Conservation (phyloP, 2,113 vertebrate genomes). For the Hystrix cristata region DNA sequence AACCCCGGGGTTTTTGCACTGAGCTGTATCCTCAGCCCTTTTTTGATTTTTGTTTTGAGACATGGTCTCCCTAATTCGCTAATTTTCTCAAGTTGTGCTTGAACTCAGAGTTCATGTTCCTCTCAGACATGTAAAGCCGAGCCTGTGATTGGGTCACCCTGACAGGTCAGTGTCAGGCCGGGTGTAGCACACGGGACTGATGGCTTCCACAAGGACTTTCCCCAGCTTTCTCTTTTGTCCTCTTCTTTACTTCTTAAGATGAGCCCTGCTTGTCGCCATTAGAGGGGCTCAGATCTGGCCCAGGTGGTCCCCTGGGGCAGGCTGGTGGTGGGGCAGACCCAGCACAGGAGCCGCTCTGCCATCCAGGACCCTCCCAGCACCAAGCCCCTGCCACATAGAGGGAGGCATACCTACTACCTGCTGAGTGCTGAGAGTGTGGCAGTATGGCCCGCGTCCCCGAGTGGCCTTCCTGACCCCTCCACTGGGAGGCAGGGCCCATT, state of each 20-base stretch:
- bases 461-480: background rate
- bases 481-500: accelerated
- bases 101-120: background rate
- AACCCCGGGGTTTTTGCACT: background rate
- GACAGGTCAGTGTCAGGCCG: background rate
- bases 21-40: background rate
- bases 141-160: background rate
- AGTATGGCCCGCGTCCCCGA: background rate
- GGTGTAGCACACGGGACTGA: background rate
- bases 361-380: background rate
- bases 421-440: background rate
- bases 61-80: background rate
- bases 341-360: background rate
- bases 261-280: background rate
- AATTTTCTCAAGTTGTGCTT: background rate
- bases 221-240: background rate
- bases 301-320: no score
- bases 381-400: no score
- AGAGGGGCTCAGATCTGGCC: background rate
- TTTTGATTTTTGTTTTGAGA: background rate
- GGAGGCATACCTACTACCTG: background rate
- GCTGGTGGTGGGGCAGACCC: no score
- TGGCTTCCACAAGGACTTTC: background rate
- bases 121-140: background rate
- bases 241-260: background rate